Conservation (phyloP, 2,113 vertebrate species). For the Mastomys coucha region DNA sequence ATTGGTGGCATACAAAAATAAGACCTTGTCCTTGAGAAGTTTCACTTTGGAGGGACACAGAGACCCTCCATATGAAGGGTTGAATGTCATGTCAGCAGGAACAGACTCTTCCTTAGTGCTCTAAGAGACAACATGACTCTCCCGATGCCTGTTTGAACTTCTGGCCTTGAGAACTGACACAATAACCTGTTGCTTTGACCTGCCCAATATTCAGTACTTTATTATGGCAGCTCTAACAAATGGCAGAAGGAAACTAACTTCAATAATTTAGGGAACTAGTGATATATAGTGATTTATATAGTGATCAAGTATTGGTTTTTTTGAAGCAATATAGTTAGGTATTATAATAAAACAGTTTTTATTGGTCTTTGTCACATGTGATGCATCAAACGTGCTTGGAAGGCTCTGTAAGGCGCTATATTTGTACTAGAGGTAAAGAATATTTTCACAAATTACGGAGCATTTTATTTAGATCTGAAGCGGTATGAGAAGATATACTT, state of each 20-base stretch:
- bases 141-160: too few relatives aligned
- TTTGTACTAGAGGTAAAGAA: neutral
- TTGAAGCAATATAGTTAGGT: neutral
- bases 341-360: neutral
- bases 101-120: too few relatives aligned
- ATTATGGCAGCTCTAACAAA: too few relatives aligned
- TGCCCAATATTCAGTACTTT: too few relatives aligned
- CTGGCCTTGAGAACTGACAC: too few relatives aligned
- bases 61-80: neutral
- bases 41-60: neutral
- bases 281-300: neutral
- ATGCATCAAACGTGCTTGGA: neutral
- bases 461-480: neutral
- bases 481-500: neutral
- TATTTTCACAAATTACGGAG: constrained; percentile 12
- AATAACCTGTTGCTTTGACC: too few relatives aligned
- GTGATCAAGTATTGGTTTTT: neutral
- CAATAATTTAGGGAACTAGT: too few relatives aligned
- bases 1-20: neutral
- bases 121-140: too few relatives aligned
- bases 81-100: too few relatives aligned
- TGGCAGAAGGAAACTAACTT: too few relatives aligned
- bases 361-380: neutral
- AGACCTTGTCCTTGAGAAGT: neutral
- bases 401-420: neutral